A percentile compares a stretch with the other conserved stretches of the same genome.
These are phyloP conservation scores for Microcebus murinus DNA, from an alignment of 2,113 vertebrate genomes.

Conservation along the genomic window DNA sequence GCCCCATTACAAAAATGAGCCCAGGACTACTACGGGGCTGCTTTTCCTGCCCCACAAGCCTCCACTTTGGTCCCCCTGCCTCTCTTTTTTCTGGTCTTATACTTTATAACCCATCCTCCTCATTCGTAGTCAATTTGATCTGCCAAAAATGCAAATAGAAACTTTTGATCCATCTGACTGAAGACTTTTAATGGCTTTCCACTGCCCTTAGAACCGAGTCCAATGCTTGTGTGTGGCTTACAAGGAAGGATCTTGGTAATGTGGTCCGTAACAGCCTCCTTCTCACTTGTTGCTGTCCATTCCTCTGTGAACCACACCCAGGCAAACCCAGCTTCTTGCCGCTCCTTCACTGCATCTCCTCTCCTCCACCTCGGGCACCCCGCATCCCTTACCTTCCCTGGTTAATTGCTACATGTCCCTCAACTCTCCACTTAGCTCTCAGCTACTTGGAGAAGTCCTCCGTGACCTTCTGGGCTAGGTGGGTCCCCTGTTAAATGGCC, in stretches of 20 bases:
- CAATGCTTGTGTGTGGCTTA: background rate
- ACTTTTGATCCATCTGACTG: background rate
- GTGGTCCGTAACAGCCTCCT: rapidly evolving
- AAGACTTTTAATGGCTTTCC: background rate
- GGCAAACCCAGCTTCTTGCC: background rate
- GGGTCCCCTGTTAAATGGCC: background rate
- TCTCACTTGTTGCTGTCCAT: too few relatives aligned
- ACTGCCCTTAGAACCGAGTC: background rate
- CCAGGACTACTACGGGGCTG: rapidly evolving
- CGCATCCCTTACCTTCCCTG: background rate
- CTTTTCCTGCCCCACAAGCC: background rate
- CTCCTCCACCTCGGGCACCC: background rate
- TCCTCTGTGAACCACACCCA: background rate
- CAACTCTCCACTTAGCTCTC: background rate
- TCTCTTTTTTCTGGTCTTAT: background rate
- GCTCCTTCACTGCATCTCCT: background rate
- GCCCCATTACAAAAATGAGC: background rate
- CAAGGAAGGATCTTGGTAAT: background rate
- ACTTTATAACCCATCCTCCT: background rate
- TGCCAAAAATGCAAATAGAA: background rate
- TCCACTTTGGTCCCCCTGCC: background rate
- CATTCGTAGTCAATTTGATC: background rate
- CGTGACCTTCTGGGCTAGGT: background rate
- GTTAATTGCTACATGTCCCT: background rate
- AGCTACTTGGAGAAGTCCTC: background rate